A percentile compares a stretch with the other conserved stretches of the same genome.
Conservation (phyloP, 2,113 vertebrate species). For the Chelonoidis abingdonii region DNA sequence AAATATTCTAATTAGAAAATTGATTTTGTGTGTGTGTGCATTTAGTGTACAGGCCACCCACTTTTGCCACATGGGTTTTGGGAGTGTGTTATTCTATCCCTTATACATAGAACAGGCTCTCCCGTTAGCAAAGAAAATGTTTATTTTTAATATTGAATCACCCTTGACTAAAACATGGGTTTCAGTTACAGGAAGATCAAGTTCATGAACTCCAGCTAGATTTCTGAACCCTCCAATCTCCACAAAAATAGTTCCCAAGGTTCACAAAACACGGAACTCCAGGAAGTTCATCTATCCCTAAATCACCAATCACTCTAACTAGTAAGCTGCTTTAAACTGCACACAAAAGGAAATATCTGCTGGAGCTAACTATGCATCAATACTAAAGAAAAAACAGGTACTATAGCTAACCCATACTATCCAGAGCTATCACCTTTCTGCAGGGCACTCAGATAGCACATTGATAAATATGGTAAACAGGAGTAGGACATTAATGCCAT, state of each 20-base stretch:
- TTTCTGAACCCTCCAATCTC: constrained; percentile 54
- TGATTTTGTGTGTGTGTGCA: constrained; percentile 17
- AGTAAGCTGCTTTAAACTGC: not conserved
- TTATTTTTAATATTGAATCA: constrained; percentile 75
- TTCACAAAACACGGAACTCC: constrained; percentile 16
- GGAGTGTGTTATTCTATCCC: constrained; percentile 60
- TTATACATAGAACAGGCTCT: constrained; percentile 47
- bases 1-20: not conserved
- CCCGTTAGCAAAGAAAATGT: constrained; percentile 59
- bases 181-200: constrained; percentile 69
- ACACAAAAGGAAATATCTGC: not conserved
- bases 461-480: too few species aligned
- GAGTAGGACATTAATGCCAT: not conserved
- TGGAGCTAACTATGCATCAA: not conserved
- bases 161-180: constrained; percentile 66
- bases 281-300: not conserved
- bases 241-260: not conserved
- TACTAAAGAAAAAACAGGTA: not conserved
- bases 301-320: not conserved
- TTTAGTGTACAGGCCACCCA: constrained; percentile 46
- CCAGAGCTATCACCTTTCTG: not conserved
- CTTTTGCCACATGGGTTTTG: constrained; percentile 37
- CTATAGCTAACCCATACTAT: not conserved
- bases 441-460: not conserved
- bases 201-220: constrained; percentile 68